phyloP scores from a whole-genome alignment of 2,888 invertebrate species.

The Harpalus rubripes region DNA sequence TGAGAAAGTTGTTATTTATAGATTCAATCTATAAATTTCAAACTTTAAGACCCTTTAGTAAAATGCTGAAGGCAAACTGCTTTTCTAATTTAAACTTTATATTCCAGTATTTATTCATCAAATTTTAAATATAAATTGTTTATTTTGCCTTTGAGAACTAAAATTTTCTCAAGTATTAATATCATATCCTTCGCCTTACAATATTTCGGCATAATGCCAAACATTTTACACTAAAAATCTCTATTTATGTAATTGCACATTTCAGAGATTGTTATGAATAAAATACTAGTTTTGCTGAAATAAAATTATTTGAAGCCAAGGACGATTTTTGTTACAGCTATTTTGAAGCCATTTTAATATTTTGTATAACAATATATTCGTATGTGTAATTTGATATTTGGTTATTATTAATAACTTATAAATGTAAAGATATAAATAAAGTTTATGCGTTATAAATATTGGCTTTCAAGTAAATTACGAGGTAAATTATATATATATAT shows the following conservation, averaged over 20 bases:
- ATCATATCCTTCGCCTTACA: conserved; percentile 25
- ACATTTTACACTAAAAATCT: conserved; percentile 5
- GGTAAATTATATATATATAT: too few relatives aligned
- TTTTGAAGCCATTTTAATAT: background rate
- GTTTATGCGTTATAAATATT: too few relatives aligned
- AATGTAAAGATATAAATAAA: background rate
- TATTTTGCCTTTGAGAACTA: conserved; percentile 20
- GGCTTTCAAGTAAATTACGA: too few relatives aligned
- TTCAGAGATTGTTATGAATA: background rate
- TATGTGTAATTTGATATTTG: conserved; percentile 15
- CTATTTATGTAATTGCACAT: conserved; percentile 37
- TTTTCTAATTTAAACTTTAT: background rate
- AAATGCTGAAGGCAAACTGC: background rate
- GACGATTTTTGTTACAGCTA: conserved; percentile 4
- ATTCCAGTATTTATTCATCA: background rate
- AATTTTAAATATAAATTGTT: conserved; percentile 29
- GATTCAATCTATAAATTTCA: conserved; percentile 4
- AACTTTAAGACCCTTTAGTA: conserved; percentile 3
- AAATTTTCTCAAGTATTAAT: conserved; percentile 25
- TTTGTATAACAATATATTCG: conserved; percentile 15
- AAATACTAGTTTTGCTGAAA: conserved; percentile 1
- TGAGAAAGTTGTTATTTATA: conserved; percentile 6
- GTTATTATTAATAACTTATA: background rate
- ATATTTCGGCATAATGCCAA: conserved; percentile 31
- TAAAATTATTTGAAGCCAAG: background rate